Percentiles rank a stretch among this genome's conserved stretches.
These are phyloP conservation scores for Sciurus carolinensis DNA, from an alignment of 2,797 vertebrate genomes.

Conservation along the genomic window DNA sequence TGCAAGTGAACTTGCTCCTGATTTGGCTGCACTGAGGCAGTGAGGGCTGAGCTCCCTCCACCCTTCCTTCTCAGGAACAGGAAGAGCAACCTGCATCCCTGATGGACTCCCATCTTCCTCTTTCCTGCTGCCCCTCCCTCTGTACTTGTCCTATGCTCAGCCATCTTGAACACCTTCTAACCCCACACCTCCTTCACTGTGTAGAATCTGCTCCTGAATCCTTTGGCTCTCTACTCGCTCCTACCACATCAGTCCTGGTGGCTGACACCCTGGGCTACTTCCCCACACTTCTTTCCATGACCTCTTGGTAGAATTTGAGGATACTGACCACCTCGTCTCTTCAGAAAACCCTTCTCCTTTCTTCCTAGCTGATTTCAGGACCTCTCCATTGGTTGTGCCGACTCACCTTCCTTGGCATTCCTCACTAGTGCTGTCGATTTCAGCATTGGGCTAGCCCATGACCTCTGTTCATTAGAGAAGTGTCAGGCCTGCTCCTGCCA, in stretches of 20 bases:
- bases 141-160: background rate
- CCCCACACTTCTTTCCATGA: background rate
- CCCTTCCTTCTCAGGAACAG: background rate
- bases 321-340: background rate
- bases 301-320: background rate
- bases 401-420: background rate
- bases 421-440: accelerated
- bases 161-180: background rate
- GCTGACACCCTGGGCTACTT: background rate
- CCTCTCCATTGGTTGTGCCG: no score
- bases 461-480: background rate
- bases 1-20: background rate
- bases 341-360: background rate
- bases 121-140: background rate
- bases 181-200: no score
- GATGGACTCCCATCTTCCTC: background rate
- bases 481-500: background rate
- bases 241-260: background rate
- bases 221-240: no score
- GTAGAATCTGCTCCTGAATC: accelerated
- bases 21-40: background rate
- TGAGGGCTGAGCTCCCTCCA: no score
- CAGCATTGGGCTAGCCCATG: accelerated
- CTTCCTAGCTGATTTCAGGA: background rate
- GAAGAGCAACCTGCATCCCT: background rate